Evolutionary conservation across 2,888 invertebrate genomes (phyloP), one percentile per base, ranked within the genome.

Genomic region (Platycheirus albimanus): DNA sequence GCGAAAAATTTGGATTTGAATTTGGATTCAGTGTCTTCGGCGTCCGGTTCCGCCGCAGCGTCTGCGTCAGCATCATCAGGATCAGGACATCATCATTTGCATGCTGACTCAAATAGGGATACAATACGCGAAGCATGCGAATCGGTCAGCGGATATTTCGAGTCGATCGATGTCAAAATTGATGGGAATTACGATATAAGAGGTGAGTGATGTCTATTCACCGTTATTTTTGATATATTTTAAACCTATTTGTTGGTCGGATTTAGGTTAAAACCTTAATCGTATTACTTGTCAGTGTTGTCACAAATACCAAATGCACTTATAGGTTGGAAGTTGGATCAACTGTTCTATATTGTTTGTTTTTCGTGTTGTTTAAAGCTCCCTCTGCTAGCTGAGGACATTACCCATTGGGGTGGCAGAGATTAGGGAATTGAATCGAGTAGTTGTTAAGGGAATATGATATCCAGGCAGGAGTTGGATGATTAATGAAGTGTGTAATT

Each of bases 161-260:
- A 89, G 85, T 88, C 90, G 86, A 90, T 90, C 86, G 89, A 89
- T 87, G 88, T 90, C 79, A 86, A 88, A 85, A 86, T 87, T 86
- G 88, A 87, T 85, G 90, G 89, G 81, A 86, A 86, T 85, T 87
- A 87, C 79, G 88, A 88, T 86, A 87, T 88, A 86, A 90, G 88
- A 90, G 90, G 90, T 90, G 84, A 86, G 79, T 85, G 15, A n/a
- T n/a, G n/a, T n/a, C n/a, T n/a, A n/a, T 43, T 4, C 24, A 4
- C 3, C 24, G 3, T 24, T 24, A 24, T 24, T 24, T 3, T 24
- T 24, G 24, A n/a, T n/a, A n/a, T n/a, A n/a, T n/a, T n/a, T n/a
- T n/a, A n/a, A n/a, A n/a, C n/a, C n/a, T n/a, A n/a, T n/a, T n/a
- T 24, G 3, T 24, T 4, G 3, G 6, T 24, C 3, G 36, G 13